These are phyloP conservation scores for Polymixis flavicincta DNA, from an alignment of 2,888 invertebrate species.

Conservation along the genomic window DNA sequence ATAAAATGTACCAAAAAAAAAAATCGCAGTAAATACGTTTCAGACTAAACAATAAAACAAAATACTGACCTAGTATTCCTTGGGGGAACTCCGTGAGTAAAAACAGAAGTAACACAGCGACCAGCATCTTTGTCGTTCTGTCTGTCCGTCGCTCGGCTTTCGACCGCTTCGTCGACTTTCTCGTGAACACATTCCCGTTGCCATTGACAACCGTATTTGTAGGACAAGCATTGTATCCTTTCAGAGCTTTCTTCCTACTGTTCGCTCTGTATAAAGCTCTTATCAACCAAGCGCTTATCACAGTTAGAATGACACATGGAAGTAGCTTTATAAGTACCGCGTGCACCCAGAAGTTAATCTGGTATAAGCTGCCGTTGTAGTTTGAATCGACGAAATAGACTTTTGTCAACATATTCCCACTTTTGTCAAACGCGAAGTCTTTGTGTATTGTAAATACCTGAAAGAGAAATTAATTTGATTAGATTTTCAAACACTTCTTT, in stretches of 20 bases:
- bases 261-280: constrained; percentile 93
- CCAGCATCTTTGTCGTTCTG: constrained; percentile 96
- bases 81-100: constrained; percentile 97
- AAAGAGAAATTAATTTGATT: constrained; percentile 60
- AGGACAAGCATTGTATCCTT: constrained; percentile 87
- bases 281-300: constrained; percentile 93
- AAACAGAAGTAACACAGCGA: constrained; percentile 96
- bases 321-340: constrained; percentile 95
- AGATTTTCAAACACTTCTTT: constrained; percentile 12
- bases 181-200: constrained; percentile 83
- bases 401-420: constrained; percentile 77
- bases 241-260: constrained; percentile 91
- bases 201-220: constrained; percentile 79
- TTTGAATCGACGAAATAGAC: constrained; percentile 90
- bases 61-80: constrained; percentile 91
- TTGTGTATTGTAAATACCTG: constrained; percentile 87
- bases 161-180: constrained; percentile 83
- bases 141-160: constrained; percentile 90
- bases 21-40: too few relatives aligned
- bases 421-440: constrained; percentile 80
- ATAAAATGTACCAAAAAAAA: too few relatives aligned
- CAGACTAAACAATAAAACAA: neutral
- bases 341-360: constrained; percentile 95
- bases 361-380: constrained; percentile 91
- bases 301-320: constrained; percentile 94